Conservation (phyloP, 2,113 vertebrate species). For the Chinchilla lanigera region DNA sequence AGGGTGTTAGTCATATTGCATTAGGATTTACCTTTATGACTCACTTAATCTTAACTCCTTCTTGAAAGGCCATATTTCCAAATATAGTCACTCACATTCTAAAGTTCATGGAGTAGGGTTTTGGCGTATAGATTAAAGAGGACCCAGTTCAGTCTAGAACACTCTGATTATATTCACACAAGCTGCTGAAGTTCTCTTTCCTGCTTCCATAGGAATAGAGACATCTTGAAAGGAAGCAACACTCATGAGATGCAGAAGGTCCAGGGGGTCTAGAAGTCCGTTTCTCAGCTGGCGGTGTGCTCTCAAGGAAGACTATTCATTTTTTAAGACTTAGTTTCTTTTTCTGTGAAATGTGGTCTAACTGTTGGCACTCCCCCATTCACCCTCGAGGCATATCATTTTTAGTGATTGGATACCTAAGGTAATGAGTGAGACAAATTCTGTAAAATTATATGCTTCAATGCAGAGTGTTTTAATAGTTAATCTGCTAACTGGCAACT, state of each 20-base stretch:
- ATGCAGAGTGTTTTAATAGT: background rate
- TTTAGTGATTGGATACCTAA: background rate
- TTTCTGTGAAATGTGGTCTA: background rate
- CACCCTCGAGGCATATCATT: background rate
- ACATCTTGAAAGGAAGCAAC: background rate
- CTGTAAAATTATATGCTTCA: background rate
- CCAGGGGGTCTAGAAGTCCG: background rate
- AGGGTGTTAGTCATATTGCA: background rate
- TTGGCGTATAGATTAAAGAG: background rate
- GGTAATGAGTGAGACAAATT: background rate
- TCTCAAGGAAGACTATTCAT: background rate
- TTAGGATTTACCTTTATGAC: background rate
- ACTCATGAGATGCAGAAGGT: background rate
- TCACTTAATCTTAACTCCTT: background rate
- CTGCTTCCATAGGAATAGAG: background rate
- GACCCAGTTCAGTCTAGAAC: background rate
- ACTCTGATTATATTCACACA: background rate
- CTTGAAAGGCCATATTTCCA: background rate
- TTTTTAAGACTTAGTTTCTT: background rate
- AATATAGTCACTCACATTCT: background rate
- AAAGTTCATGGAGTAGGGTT: background rate
- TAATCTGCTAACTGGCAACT: background rate
- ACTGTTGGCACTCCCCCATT: background rate
- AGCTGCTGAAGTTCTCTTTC: background rate
- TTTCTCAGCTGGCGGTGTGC: background rate